Percentiles rank a stretch among this genome's conserved stretches.
Conservation (phyloP, 2,888 invertebrate species). For the Stictocephala bisonia region DNA sequence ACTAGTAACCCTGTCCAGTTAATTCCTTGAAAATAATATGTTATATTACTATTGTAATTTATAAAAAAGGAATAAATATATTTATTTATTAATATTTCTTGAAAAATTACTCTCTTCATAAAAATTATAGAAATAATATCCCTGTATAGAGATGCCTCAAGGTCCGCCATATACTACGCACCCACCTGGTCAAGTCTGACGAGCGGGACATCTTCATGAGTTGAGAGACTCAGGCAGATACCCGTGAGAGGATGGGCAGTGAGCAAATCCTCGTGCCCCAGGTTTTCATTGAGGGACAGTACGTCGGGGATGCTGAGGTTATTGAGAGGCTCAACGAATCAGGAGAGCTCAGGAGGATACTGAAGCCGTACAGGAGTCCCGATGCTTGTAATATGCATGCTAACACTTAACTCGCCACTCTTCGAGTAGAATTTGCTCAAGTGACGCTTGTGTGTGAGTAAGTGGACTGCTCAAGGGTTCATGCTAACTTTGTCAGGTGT, state of each 20-base stretch:
- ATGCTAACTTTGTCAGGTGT: too few species aligned
- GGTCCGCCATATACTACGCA: constrained; percentile 92
- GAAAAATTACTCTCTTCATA: too few species aligned
- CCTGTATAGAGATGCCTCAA: constrained; percentile 91
- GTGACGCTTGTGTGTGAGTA: too few species aligned
- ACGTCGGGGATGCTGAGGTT: constrained; percentile 91
- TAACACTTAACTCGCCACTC: too few species aligned
- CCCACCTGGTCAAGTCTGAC: constrained; percentile 91
- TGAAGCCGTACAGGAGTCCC: constrained; percentile 93
- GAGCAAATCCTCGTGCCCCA: constrained; percentile 84
- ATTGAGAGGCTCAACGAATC: constrained; percentile 93
- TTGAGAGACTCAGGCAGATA: constrained; percentile 88
- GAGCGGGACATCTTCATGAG: constrained; percentile 96
- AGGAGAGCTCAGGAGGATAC: constrained; percentile 90
- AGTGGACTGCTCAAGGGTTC: too few species aligned
- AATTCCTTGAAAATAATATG: too few species aligned
- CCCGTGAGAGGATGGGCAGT: constrained; percentile 83
- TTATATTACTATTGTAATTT: too few species aligned
- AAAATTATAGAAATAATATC: too few species aligned
- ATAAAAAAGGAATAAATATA: too few species aligned
- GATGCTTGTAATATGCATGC: constrained; percentile 89
- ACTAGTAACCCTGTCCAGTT: too few species aligned
- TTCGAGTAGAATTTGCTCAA: too few species aligned
- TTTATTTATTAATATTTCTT: too few species aligned
- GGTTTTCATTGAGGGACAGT: constrained; percentile 92